Percentiles rank a stretch among this genome's conserved stretches.
These are phyloP conservation scores for Coptodon rendalli DNA, from an alignment of 2,113 vertebrate genomes.

Conservation along the genomic window DNA sequence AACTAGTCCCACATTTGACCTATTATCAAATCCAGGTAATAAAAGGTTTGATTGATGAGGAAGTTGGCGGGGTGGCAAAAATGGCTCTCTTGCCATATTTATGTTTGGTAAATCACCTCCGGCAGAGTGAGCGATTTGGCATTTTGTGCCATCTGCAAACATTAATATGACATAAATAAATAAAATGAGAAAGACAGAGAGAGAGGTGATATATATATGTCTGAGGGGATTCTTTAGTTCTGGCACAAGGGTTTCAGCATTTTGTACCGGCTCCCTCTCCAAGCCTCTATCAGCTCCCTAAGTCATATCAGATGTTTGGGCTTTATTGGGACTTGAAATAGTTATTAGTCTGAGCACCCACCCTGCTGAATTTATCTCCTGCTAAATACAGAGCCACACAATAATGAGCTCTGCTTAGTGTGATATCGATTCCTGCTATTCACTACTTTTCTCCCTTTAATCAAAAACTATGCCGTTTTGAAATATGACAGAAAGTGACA, in stretches of 20 bases:
- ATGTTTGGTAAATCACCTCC: conserved; percentile 36
- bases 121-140: conserved; percentile 32
- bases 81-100: conserved; percentile 23
- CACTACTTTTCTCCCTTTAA: background rate
- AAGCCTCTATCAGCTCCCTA: conserved; percentile 39
- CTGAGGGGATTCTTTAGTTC: conserved; percentile 36
- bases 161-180: conserved; percentile 55
- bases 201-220: conserved; percentile 37
- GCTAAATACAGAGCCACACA: conserved; percentile 20
- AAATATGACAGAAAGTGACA: conserved; percentile 9
- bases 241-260: conserved; percentile 24
- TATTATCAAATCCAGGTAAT: conserved; percentile 34
- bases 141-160: conserved; percentile 32
- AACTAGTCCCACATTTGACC: conserved; percentile 30
- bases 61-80: background rate
- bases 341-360: conserved; percentile 47
- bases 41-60: conserved; percentile 40
- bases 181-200: conserved; percentile 44
- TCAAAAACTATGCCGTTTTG: background rate
- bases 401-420: conserved; percentile 13
- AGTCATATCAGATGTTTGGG: conserved; percentile 60
- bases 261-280: conserved; percentile 22
- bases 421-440: conserved; percentile 16
- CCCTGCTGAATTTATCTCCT: conserved; percentile 34
- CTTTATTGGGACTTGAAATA: conserved; percentile 55